A percentile compares a stretch with the other conserved stretches of the same genome.
These are phyloP conservation scores for Menidia beryllina DNA, from an alignment of 2,113 vertebrate genomes.

Conservation along the genomic window DNA sequence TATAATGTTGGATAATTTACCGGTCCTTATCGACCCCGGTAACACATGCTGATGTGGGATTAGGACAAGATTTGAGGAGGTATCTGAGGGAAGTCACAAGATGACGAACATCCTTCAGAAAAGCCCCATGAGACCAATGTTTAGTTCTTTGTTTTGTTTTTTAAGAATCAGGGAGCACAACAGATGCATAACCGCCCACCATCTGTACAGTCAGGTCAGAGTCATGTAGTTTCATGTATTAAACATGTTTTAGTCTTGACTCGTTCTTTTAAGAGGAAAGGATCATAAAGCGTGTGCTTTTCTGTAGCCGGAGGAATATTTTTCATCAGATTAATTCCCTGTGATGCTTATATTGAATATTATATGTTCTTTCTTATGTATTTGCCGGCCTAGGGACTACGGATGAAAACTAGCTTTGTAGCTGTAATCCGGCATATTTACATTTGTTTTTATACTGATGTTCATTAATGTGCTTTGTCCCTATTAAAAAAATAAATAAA, in stretches of 20 bases:
- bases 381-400: no score
- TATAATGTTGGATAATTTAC: no score
- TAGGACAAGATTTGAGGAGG: slow-evolving; percentile 67
- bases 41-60: slow-evolving; percentile 56
- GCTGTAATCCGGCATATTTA: no score
- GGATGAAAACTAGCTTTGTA: no score
- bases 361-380: no score
- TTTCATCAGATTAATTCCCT: slow-evolving; percentile 13
- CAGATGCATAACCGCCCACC: not conserved
- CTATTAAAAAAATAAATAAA: no score
- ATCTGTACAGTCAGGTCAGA: not conserved
- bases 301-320: not conserved
- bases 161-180: not conserved
- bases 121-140: slow-evolving; percentile 8
- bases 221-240: slow-evolving; percentile 11
- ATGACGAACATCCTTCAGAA: slow-evolving; percentile 52
- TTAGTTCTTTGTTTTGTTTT: not conserved
- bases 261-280: not conserved
- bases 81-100: slow-evolving; percentile 44
- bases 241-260: slow-evolving; percentile 19
- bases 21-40: slow-evolving; percentile 59
- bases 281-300: slow-evolving; percentile 6
- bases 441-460: no score
- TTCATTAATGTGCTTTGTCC: no score
- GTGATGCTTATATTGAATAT: no score